A percentile compares a stretch with the other conserved stretches of the same genome.
Conservation (phyloP, 2,113 vertebrate genomes). For the Larimichthys polyactis region DNA sequence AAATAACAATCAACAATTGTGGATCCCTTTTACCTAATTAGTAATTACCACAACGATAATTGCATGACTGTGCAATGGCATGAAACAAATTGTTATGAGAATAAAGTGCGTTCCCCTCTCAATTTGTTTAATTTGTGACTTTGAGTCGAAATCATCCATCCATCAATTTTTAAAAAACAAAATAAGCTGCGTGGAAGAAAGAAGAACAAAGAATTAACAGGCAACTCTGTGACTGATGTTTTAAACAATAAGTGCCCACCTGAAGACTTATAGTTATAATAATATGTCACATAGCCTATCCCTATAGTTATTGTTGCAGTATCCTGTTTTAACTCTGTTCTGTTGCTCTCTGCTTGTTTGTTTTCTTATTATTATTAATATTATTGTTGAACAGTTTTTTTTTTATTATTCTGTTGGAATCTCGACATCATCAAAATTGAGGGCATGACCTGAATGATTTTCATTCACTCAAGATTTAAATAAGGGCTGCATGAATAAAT, state of each 20-base stretch:
- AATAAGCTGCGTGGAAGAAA: slow-evolving; percentile 9
- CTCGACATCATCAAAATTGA: no score
- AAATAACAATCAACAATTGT: slow-evolving; percentile 69
- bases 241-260: not conserved
- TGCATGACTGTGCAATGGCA: slow-evolving; percentile 70
- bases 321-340: not conserved
- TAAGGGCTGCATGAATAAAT: no score
- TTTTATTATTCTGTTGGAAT: no score
- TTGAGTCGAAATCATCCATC: slow-evolving; percentile 58
- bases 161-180: slow-evolving; percentile 46
- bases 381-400: no score
- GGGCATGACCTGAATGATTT: no score
- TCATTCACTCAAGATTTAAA: no score
- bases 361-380: no score
- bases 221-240: slow-evolving; percentile 12
- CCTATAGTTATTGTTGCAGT: not conserved
- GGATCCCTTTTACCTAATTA: slow-evolving; percentile 71
- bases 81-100: slow-evolving; percentile 71
- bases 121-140: slow-evolving; percentile 67
- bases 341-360: not conserved
- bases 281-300: not conserved
- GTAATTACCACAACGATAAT: slow-evolving; percentile 75
- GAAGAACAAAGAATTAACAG: slow-evolving; percentile 14
- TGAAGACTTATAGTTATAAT: not conserved
- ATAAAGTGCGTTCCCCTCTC: slow-evolving; percentile 65